Percentiles rank a stretch among this genome's conserved stretches.
Evolutionary conservation across 2,113 vertebrate genomes (phyloP).

Genomic region (Mustelus asterias): DNA sequence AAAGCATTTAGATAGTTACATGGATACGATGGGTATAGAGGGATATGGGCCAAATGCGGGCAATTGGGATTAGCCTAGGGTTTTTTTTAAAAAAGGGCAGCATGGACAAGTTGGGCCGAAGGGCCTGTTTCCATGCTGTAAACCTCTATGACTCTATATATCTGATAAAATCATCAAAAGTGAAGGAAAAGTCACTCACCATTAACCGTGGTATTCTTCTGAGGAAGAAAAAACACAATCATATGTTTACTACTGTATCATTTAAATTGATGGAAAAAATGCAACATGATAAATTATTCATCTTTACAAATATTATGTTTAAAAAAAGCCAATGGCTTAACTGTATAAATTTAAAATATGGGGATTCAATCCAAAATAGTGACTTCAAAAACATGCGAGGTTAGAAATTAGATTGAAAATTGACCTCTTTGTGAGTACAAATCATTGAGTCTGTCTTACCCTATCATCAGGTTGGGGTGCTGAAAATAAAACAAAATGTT

Average conservation of each 20-base stretch:
- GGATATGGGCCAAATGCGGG: too few species aligned
- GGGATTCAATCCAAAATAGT: background rate
- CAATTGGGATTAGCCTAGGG: too few species aligned
- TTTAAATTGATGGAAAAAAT: background rate
- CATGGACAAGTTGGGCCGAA: too few species aligned
- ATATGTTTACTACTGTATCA: background rate
- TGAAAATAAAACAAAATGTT: background rate
- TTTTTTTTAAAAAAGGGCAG: too few species aligned
- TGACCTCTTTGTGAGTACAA: background rate
- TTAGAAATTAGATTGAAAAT: background rate
- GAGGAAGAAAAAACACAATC: background rate
- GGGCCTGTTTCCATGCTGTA: too few species aligned
- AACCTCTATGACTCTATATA: too few species aligned
- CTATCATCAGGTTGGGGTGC: background rate
- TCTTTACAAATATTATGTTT: background rate
- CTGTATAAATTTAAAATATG: background rate
- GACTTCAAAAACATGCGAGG: background rate
- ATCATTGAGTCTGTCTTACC: background rate
- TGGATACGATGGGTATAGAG: too few species aligned
- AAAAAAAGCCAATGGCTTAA: background rate
- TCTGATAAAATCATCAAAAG: background rate
- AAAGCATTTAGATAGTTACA: too few species aligned
- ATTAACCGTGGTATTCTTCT: constrained; percentile 15
- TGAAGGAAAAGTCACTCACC: background rate
- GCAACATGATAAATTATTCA: background rate